A percentile compares a stretch with the other conserved stretches of the same genome.
phyloP scores from a whole-genome alignment of 2,113 vertebrate species.

The Haliaeetus leucogaster region DNA sequence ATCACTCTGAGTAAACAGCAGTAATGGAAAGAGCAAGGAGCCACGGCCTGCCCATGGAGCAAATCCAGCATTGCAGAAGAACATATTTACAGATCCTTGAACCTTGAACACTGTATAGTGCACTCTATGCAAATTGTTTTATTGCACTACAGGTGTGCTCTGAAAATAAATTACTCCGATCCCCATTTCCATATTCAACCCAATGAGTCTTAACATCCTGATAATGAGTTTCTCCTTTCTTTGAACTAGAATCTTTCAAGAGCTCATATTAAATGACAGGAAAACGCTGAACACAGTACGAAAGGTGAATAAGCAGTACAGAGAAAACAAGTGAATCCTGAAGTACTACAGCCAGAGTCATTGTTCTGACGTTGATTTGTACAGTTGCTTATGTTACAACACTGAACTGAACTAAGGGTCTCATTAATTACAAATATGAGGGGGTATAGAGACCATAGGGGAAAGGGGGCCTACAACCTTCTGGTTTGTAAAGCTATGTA shows the following conservation, averaged over 20 bases:
- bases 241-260: background rate
- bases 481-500: background rate
- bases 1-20: background rate
- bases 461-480: background rate
- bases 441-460: background rate
- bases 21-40: background rate
- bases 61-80: conserved; percentile 30
- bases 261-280: background rate
- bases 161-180: conserved; percentile 24
- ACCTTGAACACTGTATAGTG: conserved; percentile 22
- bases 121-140: conserved; percentile 42
- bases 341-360: background rate
- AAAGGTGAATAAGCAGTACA: background rate
- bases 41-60: background rate
- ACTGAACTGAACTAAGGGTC: background rate
- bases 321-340: background rate
- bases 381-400: background rate
- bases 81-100: conserved; percentile 53
- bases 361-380: background rate
- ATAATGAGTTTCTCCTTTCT: background rate
- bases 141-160: conserved; percentile 43
- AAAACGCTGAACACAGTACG: background rate
- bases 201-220: background rate
- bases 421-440: background rate
- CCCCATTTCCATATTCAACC: background rate